Percentiles rank a stretch among this genome's conserved stretches.
Conservation (phyloP, 1,140 invertebrate species). For the Drosophila lacertosa region DNA sequence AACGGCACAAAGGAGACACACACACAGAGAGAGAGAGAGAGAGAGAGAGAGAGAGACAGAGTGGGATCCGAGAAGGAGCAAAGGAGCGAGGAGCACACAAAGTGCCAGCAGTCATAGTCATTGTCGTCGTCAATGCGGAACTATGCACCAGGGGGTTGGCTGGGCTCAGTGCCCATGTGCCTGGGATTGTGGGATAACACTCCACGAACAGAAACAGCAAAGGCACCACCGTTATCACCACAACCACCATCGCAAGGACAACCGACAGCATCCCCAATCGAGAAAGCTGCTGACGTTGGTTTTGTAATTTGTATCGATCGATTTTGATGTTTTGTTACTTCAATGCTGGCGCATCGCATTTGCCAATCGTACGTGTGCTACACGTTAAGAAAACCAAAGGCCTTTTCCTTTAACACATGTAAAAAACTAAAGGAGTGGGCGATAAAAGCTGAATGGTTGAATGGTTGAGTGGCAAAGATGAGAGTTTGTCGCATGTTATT, state of each 20-base stretch:
- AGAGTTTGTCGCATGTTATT: too few relatives aligned
- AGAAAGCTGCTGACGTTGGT: slow-evolving; percentile 55
- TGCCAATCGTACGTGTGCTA: slow-evolving; percentile 38
- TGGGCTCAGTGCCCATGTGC: slow-evolving; percentile 28
- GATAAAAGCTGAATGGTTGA: slow-evolving; percentile 2
- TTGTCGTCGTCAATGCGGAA: slow-evolving; percentile 54
- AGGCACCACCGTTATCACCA: slow-evolving; percentile 7
- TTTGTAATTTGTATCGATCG: slow-evolving; percentile 79
- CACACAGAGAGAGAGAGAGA: too few relatives aligned
- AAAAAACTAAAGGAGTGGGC: background rate
- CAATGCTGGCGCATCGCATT: slow-evolving; percentile 42
- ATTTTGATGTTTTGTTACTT: slow-evolving; percentile 63
- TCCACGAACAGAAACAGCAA: slow-evolving; percentile 12
- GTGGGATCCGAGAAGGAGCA: slow-evolving; percentile 3
- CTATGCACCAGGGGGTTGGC: slow-evolving; percentile 55
- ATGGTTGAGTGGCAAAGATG: background rate
- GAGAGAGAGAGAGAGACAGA: too few relatives aligned
- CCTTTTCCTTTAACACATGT: background rate
- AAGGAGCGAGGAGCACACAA: slow-evolving; percentile 33
- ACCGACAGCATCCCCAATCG: slow-evolving; percentile 53
- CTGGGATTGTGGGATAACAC: slow-evolving; percentile 44
- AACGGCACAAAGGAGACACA: slow-evolving; percentile 31
- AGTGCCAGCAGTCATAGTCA: slow-evolving; percentile 29
- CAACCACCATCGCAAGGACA: slow-evolving; percentile 30
- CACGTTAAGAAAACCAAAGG: slow-evolving; percentile 30